These are phyloP conservation scores for Sphaerophoria taeniata DNA, from an alignment of 2,888 invertebrate genomes.

Conservation along the genomic window DNA sequence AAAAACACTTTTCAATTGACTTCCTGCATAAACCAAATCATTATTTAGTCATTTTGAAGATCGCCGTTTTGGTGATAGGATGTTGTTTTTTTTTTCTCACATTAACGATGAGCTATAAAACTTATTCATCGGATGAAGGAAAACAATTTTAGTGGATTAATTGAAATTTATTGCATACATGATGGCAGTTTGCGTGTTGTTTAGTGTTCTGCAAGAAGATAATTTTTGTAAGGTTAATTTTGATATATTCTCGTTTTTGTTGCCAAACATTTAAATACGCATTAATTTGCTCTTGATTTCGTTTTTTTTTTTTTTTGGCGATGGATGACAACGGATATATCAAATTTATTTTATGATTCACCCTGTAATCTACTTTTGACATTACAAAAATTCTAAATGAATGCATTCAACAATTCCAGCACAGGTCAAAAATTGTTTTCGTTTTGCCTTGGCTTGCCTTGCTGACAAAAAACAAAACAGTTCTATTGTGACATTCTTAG, in stretches of 20 bases:
- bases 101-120: slow-evolving; percentile 40
- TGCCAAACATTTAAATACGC: background rate
- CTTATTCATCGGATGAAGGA: slow-evolving; percentile 45
- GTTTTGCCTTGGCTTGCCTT: too few species aligned
- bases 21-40: slow-evolving; percentile 62
- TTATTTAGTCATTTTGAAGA: slow-evolving; percentile 60
- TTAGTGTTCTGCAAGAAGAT: slow-evolving; percentile 21
- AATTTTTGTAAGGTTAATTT: background rate
- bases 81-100: background rate
- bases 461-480: too few species aligned
- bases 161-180: slow-evolving; percentile 60
- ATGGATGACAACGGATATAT: too few species aligned
- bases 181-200: slow-evolving; percentile 38
- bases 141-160: slow-evolving; percentile 52
- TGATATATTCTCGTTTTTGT: background rate
- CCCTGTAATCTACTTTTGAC: too few species aligned
- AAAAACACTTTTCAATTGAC: slow-evolving; percentile 46
- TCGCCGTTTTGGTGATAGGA: slow-evolving; percentile 8
- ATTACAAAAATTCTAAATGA: too few species aligned
- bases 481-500: too few species aligned
- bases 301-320: too few species aligned
- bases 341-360: too few species aligned
- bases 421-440: too few species aligned
- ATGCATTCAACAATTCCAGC: too few species aligned
- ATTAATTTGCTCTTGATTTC: too few species aligned